Conservation (phyloP, 2,888 invertebrate genomes). For the Serrognathus titanus region DNA sequence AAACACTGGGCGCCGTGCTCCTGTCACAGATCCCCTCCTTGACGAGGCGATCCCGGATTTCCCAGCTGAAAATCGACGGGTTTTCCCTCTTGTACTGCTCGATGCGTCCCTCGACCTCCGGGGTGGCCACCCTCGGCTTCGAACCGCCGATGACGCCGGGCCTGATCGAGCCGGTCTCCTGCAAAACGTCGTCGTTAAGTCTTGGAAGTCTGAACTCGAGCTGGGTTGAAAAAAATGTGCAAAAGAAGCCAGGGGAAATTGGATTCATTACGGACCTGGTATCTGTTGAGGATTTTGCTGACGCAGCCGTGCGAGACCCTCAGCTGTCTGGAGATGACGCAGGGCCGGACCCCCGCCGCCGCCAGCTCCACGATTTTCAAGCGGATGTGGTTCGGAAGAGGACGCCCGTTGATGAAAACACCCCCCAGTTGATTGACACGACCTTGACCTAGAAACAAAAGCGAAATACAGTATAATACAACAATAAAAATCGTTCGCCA, state of each 20-base stretch:
- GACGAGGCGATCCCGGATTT: constrained; percentile 66
- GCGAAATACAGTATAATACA: no score
- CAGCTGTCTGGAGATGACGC: constrained; percentile 91
- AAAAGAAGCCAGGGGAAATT: background rate
- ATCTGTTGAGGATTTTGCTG: constrained; percentile 92
- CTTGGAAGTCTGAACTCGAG: constrained; percentile 1
- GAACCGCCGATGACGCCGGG: constrained; percentile 82
- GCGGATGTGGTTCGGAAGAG: constrained; percentile 91
- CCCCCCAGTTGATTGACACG: constrained; percentile 96
- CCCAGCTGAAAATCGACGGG: constrained; percentile 73
- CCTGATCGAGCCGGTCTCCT: constrained; percentile 79
- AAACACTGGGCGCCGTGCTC: constrained; percentile 74
- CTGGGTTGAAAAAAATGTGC: background rate
- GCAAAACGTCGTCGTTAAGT: constrained; percentile 22
- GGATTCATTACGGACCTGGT: constrained; percentile 57
- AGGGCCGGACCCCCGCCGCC: constrained; percentile 88
- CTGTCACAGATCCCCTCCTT: constrained; percentile 73
- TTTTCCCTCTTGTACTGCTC: constrained; percentile 71
- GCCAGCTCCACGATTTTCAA: constrained; percentile 96
- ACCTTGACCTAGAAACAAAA: no score
- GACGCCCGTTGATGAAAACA: constrained; percentile 96
- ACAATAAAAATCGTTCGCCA: no score
- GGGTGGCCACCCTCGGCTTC: constrained; percentile 70
- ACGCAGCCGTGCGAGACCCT: constrained; percentile 97
- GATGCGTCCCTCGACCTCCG: constrained; percentile 68